Conservation (phyloP, 2,113 vertebrate species). For the Aspidoscelis tigris region DNA sequence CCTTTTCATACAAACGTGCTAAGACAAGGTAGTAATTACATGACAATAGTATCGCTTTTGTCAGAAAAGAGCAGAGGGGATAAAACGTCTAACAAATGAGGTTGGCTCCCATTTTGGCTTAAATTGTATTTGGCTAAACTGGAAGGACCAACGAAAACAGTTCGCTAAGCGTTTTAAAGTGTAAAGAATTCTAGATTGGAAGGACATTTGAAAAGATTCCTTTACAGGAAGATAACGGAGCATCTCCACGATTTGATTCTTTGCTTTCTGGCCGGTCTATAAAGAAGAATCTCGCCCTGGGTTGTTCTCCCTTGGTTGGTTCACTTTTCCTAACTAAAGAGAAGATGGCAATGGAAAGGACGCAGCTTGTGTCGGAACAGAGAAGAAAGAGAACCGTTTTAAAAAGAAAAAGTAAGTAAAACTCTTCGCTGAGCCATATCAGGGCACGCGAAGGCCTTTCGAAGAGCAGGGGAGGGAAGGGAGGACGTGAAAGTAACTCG, state of each 20-base stretch:
- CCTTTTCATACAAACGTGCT: neutral
- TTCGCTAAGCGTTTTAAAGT: neutral
- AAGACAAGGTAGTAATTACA: neutral
- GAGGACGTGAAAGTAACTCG: too few species aligned
- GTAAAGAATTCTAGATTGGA: neutral
- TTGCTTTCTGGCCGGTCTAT: neutral
- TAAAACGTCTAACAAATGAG: neutral
- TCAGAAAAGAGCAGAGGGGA: neutral
- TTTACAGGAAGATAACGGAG: neutral
- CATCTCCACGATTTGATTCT: too few species aligned
- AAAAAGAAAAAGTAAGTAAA: neutral
- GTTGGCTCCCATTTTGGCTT: neutral
- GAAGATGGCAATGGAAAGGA: neutral
- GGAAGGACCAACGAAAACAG: neutral
- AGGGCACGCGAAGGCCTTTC: neutral
- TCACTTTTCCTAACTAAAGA: neutral
- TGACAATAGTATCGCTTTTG: neutral
- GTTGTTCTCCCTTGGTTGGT: neutral
- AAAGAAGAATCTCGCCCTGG: too few species aligned
- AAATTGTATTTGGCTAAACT: neutral
- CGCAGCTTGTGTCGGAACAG: neutral
- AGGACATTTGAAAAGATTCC: too few species aligned
- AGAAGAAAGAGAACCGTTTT: neutral
- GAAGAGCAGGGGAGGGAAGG: neutral
- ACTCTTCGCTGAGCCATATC: neutral